phyloP scores from a whole-genome alignment of 2,797 vertebrate species.

The Nyctalus aviator region DNA sequence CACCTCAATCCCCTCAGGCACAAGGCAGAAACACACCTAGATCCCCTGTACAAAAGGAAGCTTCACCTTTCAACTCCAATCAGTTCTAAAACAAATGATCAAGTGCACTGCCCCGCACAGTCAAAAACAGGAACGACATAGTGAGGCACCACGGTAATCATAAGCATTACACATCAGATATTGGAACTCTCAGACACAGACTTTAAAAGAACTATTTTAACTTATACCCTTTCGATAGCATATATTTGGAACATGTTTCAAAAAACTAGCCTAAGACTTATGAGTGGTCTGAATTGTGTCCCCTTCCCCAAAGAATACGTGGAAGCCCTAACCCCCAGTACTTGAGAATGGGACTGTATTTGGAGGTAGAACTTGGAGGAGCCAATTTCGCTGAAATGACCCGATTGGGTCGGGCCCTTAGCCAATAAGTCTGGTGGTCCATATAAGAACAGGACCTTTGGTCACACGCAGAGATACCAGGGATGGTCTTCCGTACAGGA shows the following conservation, averaged over 20 bases:
- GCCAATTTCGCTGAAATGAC: neutral
- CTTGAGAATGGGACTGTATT: neutral
- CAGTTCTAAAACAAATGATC: neutral
- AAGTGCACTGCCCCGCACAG: neutral
- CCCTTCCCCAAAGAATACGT: neutral
- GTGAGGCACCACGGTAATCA: neutral
- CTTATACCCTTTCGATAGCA: neutral
- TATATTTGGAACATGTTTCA: neutral
- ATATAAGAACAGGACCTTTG: neutral
- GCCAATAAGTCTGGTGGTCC: neutral
- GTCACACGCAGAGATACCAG: neutral
- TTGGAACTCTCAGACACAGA: neutral
- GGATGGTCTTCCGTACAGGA: neutral
- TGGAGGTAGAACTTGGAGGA: neutral
- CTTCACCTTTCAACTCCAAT: neutral
- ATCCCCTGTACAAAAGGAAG: neutral
- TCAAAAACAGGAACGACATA: neutral
- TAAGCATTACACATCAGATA: neutral
- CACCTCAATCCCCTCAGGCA: too few relatives aligned
- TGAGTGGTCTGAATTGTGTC: neutral
- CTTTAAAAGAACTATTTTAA: neutral
- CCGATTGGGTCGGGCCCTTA: neutral
- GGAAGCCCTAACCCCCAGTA: neutral
- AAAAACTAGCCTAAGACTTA: neutral
- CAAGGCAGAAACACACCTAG: neutral